Evolutionary conservation across 2,113 vertebrate species (phyloP).

Genomic region (Alaudala cheleensis): DNA sequence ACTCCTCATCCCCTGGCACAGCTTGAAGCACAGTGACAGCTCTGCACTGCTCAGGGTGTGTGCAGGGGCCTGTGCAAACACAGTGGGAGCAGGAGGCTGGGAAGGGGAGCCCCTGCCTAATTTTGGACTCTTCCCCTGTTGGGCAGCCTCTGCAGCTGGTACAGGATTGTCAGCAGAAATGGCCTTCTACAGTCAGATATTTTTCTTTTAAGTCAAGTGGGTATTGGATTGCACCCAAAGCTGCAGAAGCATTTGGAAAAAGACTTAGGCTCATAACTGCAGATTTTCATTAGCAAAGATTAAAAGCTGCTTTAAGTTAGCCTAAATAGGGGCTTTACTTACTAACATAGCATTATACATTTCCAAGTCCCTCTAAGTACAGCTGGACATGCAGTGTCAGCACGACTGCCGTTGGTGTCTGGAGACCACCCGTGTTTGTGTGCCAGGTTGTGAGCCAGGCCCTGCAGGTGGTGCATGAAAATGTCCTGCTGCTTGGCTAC

Average conservation of each 20-base stretch:
- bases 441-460: not conserved
- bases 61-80: not conserved
- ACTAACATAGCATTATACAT: not conserved
- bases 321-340: not conserved
- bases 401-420: not conserved
- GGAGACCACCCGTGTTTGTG: not conserved
- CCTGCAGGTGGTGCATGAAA: not conserved
- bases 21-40: not conserved
- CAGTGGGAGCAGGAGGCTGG: fast-evolving
- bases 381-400: not conserved
- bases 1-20: fast-evolving
- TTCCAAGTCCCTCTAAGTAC: not conserved
- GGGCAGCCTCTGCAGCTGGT: not conserved
- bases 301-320: conserved; percentile 14
- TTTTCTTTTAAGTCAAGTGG: not conserved
- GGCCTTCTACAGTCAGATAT: not conserved
- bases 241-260: not conserved
- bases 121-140: not conserved
- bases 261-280: not conserved
- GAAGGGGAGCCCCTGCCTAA: not conserved
- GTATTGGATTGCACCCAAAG: not conserved
- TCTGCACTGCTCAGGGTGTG: fast-evolving
- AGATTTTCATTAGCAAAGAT: conserved; percentile 53
- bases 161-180: not conserved
- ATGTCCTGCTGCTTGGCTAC: not conserved